Percentiles rank a stretch among this genome's conserved stretches.
Conservation (phyloP, 2,888 invertebrate genomes). For the Emmelina monodactyla region DNA sequence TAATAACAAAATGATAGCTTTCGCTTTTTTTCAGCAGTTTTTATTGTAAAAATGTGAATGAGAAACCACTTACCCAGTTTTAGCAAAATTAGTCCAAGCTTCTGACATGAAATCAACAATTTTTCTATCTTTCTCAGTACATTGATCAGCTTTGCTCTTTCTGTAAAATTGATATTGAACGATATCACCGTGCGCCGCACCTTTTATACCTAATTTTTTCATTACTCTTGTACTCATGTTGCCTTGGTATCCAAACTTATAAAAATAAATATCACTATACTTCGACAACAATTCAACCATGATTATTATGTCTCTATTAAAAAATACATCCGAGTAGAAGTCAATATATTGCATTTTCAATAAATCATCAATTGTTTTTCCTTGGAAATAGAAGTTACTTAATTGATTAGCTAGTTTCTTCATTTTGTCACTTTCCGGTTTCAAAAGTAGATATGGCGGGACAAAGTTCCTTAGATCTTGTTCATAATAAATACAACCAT, state of each 20-base stretch:
- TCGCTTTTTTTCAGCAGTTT: too few species aligned
- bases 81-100: conserved; percentile 41
- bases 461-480: conserved; percentile 32
- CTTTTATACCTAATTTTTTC: conserved; percentile 31
- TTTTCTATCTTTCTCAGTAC: conserved; percentile 24
- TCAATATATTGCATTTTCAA: conserved; percentile 26
- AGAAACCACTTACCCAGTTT: conserved; percentile 45
- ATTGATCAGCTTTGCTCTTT: conserved; percentile 27
- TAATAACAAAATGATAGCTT: too few species aligned
- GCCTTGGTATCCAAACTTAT: conserved; percentile 36
- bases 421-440: conserved; percentile 19
- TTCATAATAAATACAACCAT: conserved; percentile 28
- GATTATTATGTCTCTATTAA: conserved; percentile 28
- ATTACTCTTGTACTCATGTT: conserved; percentile 37
- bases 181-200: conserved; percentile 45
- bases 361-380: conserved; percentile 19
- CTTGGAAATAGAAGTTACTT: conserved; percentile 31
- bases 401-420: conserved; percentile 22
- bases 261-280: conserved; percentile 25
- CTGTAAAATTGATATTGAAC: conserved; percentile 46
- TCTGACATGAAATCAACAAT: conserved; percentile 34
- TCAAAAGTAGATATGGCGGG: conserved; percentile 26
- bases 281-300: conserved; percentile 28
- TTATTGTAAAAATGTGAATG: too few species aligned
- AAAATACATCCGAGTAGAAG: conserved; percentile 34